phyloP scores from a whole-genome alignment of 2,113 vertebrate genomes.

The Menidia beryllina region DNA sequence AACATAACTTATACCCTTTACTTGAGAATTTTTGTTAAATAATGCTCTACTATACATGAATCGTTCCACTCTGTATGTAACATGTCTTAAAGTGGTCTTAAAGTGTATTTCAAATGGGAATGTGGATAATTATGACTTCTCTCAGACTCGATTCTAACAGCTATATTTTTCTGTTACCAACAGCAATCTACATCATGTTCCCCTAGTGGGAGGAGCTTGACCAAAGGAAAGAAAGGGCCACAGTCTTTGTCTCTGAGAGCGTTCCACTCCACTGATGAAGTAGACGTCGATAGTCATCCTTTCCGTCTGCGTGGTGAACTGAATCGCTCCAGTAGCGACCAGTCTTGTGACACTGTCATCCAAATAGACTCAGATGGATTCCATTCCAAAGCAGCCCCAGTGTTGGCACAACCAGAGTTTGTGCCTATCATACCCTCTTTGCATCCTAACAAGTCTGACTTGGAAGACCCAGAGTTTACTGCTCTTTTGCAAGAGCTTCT shows the following conservation, averaged over 20 bases:
- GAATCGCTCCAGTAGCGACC: slow-evolving; percentile 92
- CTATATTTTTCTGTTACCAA: slow-evolving; percentile 21
- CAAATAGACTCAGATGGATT: slow-evolving; percentile 91
- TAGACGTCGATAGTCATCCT: slow-evolving; percentile 86
- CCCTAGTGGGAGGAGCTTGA: slow-evolving; percentile 92
- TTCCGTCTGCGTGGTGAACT: slow-evolving; percentile 88
- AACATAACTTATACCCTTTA: no score
- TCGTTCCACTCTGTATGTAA: no score
- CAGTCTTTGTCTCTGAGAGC: slow-evolving; percentile 89
- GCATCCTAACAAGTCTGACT: slow-evolving; percentile 85
- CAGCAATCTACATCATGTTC: slow-evolving; percentile 92
- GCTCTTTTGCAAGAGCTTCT: slow-evolving; percentile 75
- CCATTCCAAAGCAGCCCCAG: slow-evolving; percentile 86
- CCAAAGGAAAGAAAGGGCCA: slow-evolving; percentile 88
- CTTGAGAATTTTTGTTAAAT: no score
- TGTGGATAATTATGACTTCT: not conserved
- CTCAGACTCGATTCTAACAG: slow-evolving; percentile 7
- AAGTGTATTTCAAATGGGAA: no score
- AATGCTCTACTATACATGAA: no score
- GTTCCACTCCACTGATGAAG: slow-evolving; percentile 88
- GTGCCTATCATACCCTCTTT: slow-evolving; percentile 95
- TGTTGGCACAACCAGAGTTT: slow-evolving; percentile 89
- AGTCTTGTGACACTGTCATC: slow-evolving; percentile 96
- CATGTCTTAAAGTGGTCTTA: no score
- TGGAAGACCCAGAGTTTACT: slow-evolving; percentile 74